Evolutionary conservation across 2,113 vertebrate genomes (phyloP).

Genomic region (Buteo buteo): DNA sequence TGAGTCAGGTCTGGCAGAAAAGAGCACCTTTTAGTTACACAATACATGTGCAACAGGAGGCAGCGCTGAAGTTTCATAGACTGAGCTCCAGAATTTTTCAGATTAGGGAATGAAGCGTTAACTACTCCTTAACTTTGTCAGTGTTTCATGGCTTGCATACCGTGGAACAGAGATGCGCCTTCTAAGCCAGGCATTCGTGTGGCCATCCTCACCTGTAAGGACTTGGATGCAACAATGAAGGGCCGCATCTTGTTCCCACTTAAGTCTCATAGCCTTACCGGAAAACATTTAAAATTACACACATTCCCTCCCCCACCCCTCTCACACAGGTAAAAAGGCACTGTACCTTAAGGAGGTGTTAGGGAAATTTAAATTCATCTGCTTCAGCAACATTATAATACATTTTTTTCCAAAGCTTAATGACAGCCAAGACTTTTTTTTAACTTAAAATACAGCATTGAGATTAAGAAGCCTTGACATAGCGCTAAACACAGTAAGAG

Average conservation of each 20-base stretch:
- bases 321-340: neutral
- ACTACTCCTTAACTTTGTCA: neutral
- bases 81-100: neutral
- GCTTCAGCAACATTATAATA: rapidly evolving
- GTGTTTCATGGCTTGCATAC: rapidly evolving
- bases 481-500: neutral
- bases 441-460: neutral
- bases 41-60: neutral
- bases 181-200: rapidly evolving
- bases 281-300: neutral
- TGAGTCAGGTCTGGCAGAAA: neutral
- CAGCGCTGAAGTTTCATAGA: neutral
- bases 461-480: neutral
- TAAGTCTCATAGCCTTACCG: neutral
- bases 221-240: neutral
- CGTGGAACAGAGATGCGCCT: neutral
- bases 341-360: neutral
- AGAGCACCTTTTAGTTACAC: neutral
- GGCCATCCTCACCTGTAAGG: neutral
- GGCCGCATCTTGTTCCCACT: rapidly evolving
- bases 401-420: neutral
- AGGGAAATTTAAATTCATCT: neutral
- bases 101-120: neutral
- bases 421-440: neutral
- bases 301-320: neutral